phyloP scores from a whole-genome alignment of 2,113 vertebrate genomes.

The Girardinichthys multiradiatus region DNA sequence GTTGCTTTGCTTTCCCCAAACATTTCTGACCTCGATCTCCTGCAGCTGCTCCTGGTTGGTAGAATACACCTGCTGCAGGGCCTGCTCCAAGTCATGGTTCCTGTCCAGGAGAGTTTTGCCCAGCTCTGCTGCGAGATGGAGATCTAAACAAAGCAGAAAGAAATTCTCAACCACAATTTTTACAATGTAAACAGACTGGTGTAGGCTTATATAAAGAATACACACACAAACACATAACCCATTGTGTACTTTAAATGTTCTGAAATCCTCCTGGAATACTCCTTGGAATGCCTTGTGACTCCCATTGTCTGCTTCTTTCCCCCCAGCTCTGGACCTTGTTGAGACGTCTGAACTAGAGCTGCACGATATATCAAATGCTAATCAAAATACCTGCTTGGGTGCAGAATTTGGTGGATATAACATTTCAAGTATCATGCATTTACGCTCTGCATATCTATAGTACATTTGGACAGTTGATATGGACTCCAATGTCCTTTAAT shows the following conservation, averaged over 20 bases:
- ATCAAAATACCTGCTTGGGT: no score
- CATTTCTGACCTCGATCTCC: conserved; percentile 91
- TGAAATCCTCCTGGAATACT: conserved; percentile 3
- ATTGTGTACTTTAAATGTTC: conserved; percentile 24
- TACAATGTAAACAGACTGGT: conserved; percentile 10
- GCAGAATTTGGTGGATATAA: no score
- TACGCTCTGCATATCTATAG: neutral
- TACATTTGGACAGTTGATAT: no score
- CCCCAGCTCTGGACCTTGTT: conserved; percentile 8
- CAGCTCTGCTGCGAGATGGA: conserved; percentile 96
- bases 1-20: conserved; percentile 11
- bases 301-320: conserved; percentile 5
- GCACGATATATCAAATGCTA: no score
- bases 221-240: conserved; percentile 3
- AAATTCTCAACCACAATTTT: conserved; percentile 34
- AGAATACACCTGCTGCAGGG: conserved; percentile 92
- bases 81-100: conserved; percentile 93
- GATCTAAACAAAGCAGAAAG: conserved; percentile 80
- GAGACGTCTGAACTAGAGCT: no score
- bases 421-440: no score
- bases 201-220: neutral
- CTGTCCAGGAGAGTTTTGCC: conserved; percentile 93
- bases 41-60: conserved; percentile 95
- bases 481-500: neutral
- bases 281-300: conserved; percentile 25